These are phyloP conservation scores for Copsychus sechellarum DNA, from an alignment of 2,113 vertebrate genomes.

Conservation along the genomic window DNA sequence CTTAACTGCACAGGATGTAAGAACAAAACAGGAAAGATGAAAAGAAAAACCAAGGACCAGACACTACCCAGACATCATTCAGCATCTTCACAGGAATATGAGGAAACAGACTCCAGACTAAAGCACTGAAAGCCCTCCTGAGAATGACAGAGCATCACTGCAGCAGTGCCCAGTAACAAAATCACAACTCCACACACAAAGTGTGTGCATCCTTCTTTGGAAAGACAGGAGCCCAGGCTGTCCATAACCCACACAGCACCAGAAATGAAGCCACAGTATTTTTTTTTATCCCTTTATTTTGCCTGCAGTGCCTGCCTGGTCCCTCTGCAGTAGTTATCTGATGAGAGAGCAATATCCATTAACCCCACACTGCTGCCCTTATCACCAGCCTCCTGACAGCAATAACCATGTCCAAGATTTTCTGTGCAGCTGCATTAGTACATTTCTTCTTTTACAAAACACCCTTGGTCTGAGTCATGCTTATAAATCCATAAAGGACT, in stretches of 20 bases:
- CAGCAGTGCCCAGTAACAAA: background rate
- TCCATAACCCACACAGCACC: background rate
- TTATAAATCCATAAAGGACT: background rate
- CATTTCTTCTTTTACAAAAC: background rate
- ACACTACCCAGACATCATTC: background rate
- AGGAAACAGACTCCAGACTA: background rate
- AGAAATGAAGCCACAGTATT: background rate
- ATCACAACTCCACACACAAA: background rate
- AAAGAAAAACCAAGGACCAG: slow-evolving; percentile 23
- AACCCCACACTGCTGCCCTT: background rate
- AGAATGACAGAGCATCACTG: background rate
- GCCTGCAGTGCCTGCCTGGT: background rate
- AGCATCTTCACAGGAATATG: background rate
- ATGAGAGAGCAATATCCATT: background rate
- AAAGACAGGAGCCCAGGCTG: background rate
- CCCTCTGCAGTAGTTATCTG: background rate
- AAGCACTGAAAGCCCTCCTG: background rate
- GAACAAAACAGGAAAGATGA: background rate
- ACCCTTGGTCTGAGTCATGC: background rate
- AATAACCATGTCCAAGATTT: background rate
- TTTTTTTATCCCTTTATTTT: background rate
- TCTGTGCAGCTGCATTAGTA: background rate
- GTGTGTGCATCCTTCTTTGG: fast-evolving
- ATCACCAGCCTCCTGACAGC: background rate
- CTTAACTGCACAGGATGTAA: slow-evolving; percentile 1